A percentile compares a stretch with the other conserved stretches of the same genome.
phyloP scores from a whole-genome alignment of 2,113 vertebrate genomes.

The Hippocampus abdominalis region DNA sequence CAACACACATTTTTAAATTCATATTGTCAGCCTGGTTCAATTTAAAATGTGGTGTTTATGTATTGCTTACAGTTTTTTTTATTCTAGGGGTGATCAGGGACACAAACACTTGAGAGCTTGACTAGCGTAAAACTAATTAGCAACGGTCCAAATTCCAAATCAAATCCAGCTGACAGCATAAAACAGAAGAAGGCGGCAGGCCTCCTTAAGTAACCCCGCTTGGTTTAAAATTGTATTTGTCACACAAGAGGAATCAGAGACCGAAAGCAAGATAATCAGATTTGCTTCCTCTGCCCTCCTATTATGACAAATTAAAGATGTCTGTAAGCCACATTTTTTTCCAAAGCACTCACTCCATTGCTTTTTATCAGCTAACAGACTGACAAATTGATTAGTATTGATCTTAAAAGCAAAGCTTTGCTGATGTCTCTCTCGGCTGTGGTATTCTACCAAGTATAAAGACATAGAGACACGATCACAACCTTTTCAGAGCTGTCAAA shows the following conservation, averaged over 20 bases:
- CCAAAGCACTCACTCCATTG: conserved; percentile 60
- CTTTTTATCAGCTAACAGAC: conserved; percentile 79
- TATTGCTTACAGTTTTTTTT: conserved; percentile 21
- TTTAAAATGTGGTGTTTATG: conserved; percentile 19
- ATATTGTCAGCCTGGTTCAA: conserved; percentile 3
- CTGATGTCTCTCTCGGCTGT: conserved; percentile 33
- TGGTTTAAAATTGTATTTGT: conserved; percentile 55
- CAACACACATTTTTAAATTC: conserved; percentile 6
- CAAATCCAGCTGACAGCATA: conserved; percentile 54
- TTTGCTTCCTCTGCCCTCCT: conserved; percentile 67
- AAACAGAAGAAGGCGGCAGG: conserved; percentile 38
- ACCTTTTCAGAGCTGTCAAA: conserved; percentile 44
- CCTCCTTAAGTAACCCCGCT: conserved; percentile 64
- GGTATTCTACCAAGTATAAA: conserved; percentile 39
- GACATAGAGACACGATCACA: conserved; percentile 65
- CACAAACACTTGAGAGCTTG: conserved; percentile 37
- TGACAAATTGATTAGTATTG: conserved; percentile 78
- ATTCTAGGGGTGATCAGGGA: conserved; percentile 25
- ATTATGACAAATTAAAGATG: conserved; percentile 81
- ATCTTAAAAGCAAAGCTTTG: conserved; percentile 55
- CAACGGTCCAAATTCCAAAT: conserved; percentile 65
- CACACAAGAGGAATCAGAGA: conserved; percentile 58
- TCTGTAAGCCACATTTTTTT: conserved; percentile 73
- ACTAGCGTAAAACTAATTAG: conserved; percentile 58
- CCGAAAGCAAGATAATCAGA: conserved; percentile 67